Percentiles rank a stretch among this genome's conserved stretches.
Conservation (phyloP, 2,797 vertebrate species). For the Heliangelus exortis region DNA sequence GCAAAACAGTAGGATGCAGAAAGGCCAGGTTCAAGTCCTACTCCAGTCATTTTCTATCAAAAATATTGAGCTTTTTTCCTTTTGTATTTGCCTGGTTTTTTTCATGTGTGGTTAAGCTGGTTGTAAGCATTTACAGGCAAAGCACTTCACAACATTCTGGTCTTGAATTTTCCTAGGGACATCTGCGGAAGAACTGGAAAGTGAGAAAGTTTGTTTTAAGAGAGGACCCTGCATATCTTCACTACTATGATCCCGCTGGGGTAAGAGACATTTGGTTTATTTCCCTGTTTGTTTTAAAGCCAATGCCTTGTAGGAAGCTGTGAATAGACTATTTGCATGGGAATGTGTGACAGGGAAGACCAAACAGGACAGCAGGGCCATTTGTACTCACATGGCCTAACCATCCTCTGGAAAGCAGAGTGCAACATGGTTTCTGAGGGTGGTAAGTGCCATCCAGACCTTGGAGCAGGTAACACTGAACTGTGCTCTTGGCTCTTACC, state of each 20-base stretch:
- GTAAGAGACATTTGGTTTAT: constrained; percentile 70
- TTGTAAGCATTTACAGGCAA: neutral
- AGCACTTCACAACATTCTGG: neutral
- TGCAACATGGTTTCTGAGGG: neutral
- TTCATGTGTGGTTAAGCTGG: neutral
- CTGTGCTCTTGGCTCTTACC: neutral
- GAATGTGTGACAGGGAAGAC: neutral
- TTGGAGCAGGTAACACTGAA: neutral
- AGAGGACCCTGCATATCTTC: constrained; percentile 93
- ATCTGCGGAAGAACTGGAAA: constrained; percentile 97
- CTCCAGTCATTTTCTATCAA: neutral
- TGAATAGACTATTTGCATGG: neutral
- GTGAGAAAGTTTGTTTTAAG: constrained; percentile 94
- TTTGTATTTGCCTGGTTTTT: neutral
- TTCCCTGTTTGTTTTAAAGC: neutral
- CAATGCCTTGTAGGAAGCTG: neutral
- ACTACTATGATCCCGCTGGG: constrained; percentile 95
- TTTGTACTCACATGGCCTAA: neutral
- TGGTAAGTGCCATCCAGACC: neutral
- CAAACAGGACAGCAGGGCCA: neutral
- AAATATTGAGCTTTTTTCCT: neutral
- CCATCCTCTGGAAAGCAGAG: neutral
- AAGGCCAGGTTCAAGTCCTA: neutral
- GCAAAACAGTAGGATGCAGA: neutral
- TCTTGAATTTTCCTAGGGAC: constrained; percentile 82